These are phyloP conservation scores for Leptinotarsa tumamoca DNA, from an alignment of 2,888 invertebrate genomes.

Conservation along the genomic window DNA sequence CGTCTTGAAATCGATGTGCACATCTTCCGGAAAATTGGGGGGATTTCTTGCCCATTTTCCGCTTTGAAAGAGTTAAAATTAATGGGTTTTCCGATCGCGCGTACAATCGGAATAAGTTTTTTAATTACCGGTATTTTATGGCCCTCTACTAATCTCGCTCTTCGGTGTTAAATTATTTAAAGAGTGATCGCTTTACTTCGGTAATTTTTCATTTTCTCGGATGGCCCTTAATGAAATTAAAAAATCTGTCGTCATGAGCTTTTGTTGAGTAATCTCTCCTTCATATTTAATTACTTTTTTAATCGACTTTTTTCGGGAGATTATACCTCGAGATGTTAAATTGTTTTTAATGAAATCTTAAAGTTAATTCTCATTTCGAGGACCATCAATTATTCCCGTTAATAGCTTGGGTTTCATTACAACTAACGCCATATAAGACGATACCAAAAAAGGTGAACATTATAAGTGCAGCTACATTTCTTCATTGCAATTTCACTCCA, in stretches of 20 bases:
- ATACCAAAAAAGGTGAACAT: background rate
- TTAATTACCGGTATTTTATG: constrained; percentile 62
- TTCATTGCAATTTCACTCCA: too few relatives aligned
- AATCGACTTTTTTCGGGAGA: constrained; percentile 51
- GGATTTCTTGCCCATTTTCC: constrained; percentile 8
- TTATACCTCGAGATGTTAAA: constrained; percentile 45
- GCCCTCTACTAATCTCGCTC: constrained; percentile 48
- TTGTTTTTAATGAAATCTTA: constrained; percentile 47
- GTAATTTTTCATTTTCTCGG: constrained; percentile 58
- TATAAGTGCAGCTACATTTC: too few relatives aligned
- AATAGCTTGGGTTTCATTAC: constrained; percentile 8
- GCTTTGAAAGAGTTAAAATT: constrained; percentile 49
- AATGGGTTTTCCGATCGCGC: constrained; percentile 61
- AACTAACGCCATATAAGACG: background rate
- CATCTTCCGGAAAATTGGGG: background rate
- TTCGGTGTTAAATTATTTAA: constrained; percentile 59
- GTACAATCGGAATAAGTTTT: constrained; percentile 59
- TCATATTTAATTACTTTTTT: constrained; percentile 58
- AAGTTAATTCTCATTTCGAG: constrained; percentile 36
- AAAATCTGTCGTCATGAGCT: constrained; percentile 53
- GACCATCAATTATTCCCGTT: constrained; percentile 23
- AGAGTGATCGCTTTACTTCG: constrained; percentile 58
- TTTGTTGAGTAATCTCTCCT: constrained; percentile 52
- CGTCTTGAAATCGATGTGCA: background rate
- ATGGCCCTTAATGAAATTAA: constrained; percentile 59